Percentiles rank a stretch among this genome's conserved stretches.
These are phyloP conservation scores for Acanthococcus lagerstroemiae DNA, from an alignment of 2,888 invertebrate genomes.

Conservation along the genomic window DNA sequence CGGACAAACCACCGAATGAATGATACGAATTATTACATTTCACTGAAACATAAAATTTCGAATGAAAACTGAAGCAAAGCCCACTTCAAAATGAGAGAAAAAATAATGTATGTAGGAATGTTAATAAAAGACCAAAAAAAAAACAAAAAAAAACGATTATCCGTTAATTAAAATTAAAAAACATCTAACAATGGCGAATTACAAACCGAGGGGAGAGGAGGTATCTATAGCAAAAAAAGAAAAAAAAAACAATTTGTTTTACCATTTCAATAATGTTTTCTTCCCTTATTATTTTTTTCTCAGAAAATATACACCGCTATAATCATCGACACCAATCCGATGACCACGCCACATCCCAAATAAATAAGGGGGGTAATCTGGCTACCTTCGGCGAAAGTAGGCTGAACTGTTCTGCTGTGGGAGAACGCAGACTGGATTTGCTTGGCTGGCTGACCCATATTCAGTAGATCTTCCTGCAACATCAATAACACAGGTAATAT, in stretches of 20 bases:
- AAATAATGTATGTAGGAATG: background rate
- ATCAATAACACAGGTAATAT: too few species aligned
- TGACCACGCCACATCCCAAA: slow-evolving; percentile 16
- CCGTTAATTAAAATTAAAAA: background rate
- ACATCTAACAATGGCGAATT: background rate
- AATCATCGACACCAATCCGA: slow-evolving; percentile 18
- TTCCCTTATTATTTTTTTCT: background rate
- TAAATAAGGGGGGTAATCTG: slow-evolving; percentile 16
- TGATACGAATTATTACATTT: background rate
- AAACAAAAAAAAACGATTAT: background rate
- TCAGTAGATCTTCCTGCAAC: slow-evolving; percentile 23
- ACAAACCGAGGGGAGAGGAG: background rate
- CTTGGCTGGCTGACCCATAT: too few species aligned
- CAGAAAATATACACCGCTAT: slow-evolving; percentile 27
- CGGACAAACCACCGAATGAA: too few species aligned
- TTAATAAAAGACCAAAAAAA: too few species aligned
- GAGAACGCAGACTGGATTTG: too few species aligned
- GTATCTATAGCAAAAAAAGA: background rate
- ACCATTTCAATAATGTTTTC: background rate
- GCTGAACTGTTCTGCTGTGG: background rate
- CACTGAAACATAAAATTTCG: background rate
- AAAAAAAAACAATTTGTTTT: too few species aligned
- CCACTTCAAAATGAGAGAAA: background rate
- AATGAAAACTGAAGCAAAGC: background rate
- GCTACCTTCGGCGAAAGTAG: background rate